A percentile compares a stretch with the other conserved stretches of the same genome.
Evolutionary conservation across 1,140 invertebrate species (phyloP).

Genomic region (Aphaenogaster ashmeadi): DNA sequence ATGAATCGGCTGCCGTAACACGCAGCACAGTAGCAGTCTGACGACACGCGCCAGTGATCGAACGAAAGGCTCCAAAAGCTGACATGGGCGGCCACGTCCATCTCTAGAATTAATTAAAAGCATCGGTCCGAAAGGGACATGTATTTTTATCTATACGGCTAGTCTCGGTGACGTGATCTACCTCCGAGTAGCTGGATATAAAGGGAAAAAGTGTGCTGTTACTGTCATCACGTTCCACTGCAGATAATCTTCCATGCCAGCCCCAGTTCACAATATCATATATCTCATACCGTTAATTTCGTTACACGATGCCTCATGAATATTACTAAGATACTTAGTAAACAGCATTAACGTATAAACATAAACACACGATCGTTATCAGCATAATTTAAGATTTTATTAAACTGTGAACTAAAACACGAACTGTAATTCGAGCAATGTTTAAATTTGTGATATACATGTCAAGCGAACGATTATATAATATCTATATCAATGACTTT

Average conservation of each 20-base stretch:
- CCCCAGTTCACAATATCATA: slow-evolving; percentile 58
- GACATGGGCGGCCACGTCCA: slow-evolving; percentile 74
- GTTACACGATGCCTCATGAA: slow-evolving; percentile 19
- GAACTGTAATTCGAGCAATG: background rate
- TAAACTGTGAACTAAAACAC: background rate
- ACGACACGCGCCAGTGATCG: slow-evolving; percentile 71
- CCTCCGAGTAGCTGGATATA: slow-evolving; percentile 72
- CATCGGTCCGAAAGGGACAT: slow-evolving; percentile 74
- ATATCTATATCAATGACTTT: background rate
- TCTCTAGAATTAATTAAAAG: slow-evolving; percentile 78
- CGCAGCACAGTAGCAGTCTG: slow-evolving; percentile 69
- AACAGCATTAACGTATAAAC: slow-evolving; percentile 38
- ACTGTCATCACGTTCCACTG: slow-evolving; percentile 53
- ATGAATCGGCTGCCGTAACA: slow-evolving; percentile 46
- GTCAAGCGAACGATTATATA: background rate
- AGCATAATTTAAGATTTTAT: background rate
- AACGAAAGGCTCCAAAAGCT: slow-evolving; percentile 66
- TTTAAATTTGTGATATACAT: background rate
- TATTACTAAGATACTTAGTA: slow-evolving; percentile 30
- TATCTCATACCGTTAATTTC: slow-evolving; percentile 55
- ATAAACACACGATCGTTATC: slow-evolving; percentile 10
- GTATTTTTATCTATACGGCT: slow-evolving; percentile 83
- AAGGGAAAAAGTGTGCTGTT: slow-evolving; percentile 48
- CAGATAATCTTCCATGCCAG: slow-evolving; percentile 71
- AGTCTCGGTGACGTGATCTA: slow-evolving; percentile 76